Base-by-base conservation (phyloP, 2,797 vertebrate species). In the Rhinophrynus dorsalis region DNA sequence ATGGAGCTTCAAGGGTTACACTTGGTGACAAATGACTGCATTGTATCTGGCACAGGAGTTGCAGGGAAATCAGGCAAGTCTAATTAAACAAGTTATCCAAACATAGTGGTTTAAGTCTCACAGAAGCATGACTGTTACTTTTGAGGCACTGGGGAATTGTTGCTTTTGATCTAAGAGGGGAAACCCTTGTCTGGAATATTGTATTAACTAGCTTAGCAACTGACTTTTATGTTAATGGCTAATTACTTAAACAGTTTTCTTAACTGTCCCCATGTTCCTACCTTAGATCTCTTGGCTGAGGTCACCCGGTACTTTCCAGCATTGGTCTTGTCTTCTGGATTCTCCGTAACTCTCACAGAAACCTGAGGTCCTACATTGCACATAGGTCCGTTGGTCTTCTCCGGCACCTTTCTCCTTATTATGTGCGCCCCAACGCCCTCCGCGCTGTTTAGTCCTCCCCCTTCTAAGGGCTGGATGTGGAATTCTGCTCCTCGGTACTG, bases 401-500 rank as follows among this genome's bases (percentile, higher is more conserved):
- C 77, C 6, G 71, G 79, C 56, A 76, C 77, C 62, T 84, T 87
- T 60, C 75, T 78, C 2, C 81, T 77, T n/a, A 86, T 74, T 63
- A 83, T 29, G 21, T 87, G 85, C 35, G 84, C 85, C 15, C 79
- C 81, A 1, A 74, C 63, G 0, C 78, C 84, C 29, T 72, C 82
- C 0, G 74, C 84, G 1, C 75, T 76, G 30, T 86, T 84, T 5
- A 74, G 80, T 8, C 67, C 12, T 5, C 67, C 81, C 12, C 79
- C 77, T 26, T 81, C 81, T 76, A 85, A 52, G 11, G 85, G 85
- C 37, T 84, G 81, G 32, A 87, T 77, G 54, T 86, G 84, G 26
- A 83, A 84, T 33, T 87, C 85, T 0, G 78, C 66, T 0, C 82
- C 71, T 5, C 52, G 77, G 67, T 82, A 86, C 69, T 84, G 83